Base-by-base conservation (phyloP, 2,888 invertebrate species). In the Seira musarum region DNA sequence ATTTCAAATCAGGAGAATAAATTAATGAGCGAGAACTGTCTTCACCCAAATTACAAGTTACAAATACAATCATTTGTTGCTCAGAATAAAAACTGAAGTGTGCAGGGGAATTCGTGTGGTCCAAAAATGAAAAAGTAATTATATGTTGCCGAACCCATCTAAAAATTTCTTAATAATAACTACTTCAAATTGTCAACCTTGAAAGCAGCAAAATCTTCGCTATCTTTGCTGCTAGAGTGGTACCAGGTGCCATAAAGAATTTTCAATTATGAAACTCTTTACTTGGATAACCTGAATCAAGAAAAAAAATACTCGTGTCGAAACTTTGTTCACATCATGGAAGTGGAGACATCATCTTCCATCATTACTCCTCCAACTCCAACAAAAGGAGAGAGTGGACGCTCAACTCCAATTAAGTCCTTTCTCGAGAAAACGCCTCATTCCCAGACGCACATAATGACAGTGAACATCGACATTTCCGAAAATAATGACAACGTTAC, bases 381-480 rank as follows among this genome's bases (percentile, higher is more conserved):
- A n/a, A 19, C 63, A 61, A 66, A 40, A 25, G 30, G 49, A 10
- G 49, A 5, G 46, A 24, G 19, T 15, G 30, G 60, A 10, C 10
- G 49, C 35, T 35, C 71, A 49, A 25, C 67, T 30, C 30, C 49
- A 60, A 71, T 57, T 15, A 70, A 46, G 5, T 64, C 69, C 8
- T 78, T 78, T 66, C 71, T 65, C 21, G 71, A 70, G 21, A 65
- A 70, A 40, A 60, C 65, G 2, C 1, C 77, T 66, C 57, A 71
- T 60, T 66, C 71, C 5, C 77, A 78, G 35, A 57, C 77, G 15
- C 70, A 78, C 21, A 70, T 78, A 25, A 69, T 78, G 77, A 78
- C 77, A 22, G 77, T 78, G 57, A 65, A 73, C 65, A 73, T 73
- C 53, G 77, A 78, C 53, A 71, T 78, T 66, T 78, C 77, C n/a